These are phyloP conservation scores for Neomonachus schauinslandi DNA, from an alignment of 2,113 vertebrate genomes.

Conservation along the genomic window DNA sequence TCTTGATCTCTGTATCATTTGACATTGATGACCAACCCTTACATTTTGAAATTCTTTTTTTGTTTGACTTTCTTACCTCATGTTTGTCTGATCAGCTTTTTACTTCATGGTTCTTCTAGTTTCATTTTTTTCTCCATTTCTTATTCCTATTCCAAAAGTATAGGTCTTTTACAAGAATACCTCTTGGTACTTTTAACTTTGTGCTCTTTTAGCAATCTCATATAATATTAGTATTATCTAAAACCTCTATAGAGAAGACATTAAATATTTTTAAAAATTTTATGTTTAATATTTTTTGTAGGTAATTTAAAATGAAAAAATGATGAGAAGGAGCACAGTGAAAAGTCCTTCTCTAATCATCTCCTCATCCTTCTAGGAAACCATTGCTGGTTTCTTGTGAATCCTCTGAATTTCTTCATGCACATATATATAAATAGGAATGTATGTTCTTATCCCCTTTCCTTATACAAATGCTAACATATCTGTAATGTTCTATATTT, in stretches of 20 bases:
- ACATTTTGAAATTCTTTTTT: neutral
- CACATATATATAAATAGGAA: neutral
- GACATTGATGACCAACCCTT: neutral
- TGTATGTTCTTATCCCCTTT: neutral
- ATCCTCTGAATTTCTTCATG: neutral
- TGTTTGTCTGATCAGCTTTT: slow-evolving; percentile 30
- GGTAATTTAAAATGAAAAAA: neutral
- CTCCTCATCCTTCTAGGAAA: neutral
- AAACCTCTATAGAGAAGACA: neutral
- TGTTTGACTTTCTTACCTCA: neutral
- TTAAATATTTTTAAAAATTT: neutral
- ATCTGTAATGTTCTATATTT: neutral
- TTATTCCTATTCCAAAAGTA: neutral
- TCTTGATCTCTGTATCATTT: neutral
- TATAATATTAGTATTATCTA: neutral
- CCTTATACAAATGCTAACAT: neutral
- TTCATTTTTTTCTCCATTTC: neutral
- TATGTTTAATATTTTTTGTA: neutral
- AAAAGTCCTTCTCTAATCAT: neutral
- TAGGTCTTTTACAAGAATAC: neutral
- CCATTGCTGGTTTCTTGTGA: neutral
- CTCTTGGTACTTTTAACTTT: neutral
- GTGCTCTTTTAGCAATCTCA: neutral
- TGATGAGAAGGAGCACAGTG: neutral
- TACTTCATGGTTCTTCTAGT: neutral